Evolutionary conservation across 2,113 vertebrate species (phyloP).

Genomic region (Campylomormyrus tamandua): DNA sequence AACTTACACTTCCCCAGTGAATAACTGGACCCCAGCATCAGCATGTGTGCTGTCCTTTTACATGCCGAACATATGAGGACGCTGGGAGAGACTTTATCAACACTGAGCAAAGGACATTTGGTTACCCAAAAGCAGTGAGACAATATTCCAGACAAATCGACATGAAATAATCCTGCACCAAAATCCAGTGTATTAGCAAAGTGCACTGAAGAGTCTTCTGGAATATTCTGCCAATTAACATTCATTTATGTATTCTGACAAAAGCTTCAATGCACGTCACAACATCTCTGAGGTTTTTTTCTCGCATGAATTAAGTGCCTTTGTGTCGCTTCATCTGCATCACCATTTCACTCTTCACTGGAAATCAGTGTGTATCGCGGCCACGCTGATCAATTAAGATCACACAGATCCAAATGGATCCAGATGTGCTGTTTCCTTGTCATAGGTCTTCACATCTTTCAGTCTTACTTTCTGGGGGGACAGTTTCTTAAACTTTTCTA

Average conservation of each 20-base stretch:
- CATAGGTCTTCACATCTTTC: not conserved
- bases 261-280: not conserved
- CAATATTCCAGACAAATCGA: not conserved
- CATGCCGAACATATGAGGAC: not conserved
- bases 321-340: not conserved
- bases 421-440: not conserved
- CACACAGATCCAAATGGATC: not conserved
- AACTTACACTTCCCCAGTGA: not conserved
- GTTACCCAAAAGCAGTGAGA: not conserved
- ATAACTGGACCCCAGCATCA: not conserved
- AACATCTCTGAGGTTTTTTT: not conserved
- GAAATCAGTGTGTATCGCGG: not conserved
- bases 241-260: not conserved
- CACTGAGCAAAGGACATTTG: not conserved
- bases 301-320: not conserved
- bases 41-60: not conserved
- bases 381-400: not conserved
- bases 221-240: slow-evolving; percentile 9
- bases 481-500: not conserved
- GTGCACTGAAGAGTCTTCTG: not conserved
- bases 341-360: not conserved
- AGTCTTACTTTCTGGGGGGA: not conserved
- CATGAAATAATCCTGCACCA: not conserved
- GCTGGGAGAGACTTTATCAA: not conserved
- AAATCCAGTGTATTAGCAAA: not conserved